Base-by-base conservation (phyloP, 2,888 invertebrate genomes). In the Petrolisthes manimaculis region DNA sequence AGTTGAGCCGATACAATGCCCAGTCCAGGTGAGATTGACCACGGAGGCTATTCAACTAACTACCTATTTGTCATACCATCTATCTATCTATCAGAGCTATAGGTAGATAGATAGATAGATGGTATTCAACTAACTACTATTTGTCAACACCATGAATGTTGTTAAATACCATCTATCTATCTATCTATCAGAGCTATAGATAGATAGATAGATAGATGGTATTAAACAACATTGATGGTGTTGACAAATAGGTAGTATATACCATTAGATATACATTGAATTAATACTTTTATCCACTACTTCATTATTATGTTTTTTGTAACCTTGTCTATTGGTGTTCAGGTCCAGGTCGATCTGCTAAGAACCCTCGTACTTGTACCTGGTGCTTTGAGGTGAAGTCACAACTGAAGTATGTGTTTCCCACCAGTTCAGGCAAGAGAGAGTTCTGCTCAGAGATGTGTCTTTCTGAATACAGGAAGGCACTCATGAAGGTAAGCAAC, bases 381-480 rank as follows among this genome's bases (percentile, higher is more conserved):
- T 91, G 91, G 92, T 92, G 92, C 89, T 90, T 90, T 21, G 91
- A 91, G 77, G 81, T 91, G n/a, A 91, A 91, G 77, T 86, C 90
- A 6, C 91, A 96, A 3, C 93, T 97, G 84, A 97, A 97, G 92
- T 97, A 97, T 93, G 96, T 97, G 56, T 93, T 97, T 91, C 97
- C 97, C 12, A 96, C 96, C 3, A 96, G 96, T 92, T 96, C 96
- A 93, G 97, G 97, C 14, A 97, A 97, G 92, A 97, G 97, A 92
- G 97, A 97, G 92, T 98, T 97, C 93, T 98, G 97, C 93, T 97
- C 97, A 0, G 97, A 97, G 93, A 96, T 96, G 56, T 98, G 97
- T 93, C 94, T 97, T 80, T 95, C 96, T 0, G 97, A 97, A 93
- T 97, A 97, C 93, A 95, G 97, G 84, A 97, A 97, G 93, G 97